phyloP scores from a whole-genome alignment of 2,888 invertebrate genomes.

The Polydrusus pterygomalis region DNA sequence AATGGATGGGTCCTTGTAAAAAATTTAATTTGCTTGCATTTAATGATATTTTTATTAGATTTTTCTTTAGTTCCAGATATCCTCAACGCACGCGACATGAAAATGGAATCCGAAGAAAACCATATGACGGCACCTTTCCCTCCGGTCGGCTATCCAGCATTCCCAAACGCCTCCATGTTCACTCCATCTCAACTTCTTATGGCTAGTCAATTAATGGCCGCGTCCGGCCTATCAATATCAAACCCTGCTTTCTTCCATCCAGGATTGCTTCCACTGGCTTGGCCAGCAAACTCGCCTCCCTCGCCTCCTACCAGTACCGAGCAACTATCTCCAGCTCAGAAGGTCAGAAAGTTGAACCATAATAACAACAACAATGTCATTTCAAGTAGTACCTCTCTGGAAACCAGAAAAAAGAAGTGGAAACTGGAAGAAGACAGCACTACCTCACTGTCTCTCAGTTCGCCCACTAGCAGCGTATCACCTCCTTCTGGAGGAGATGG shows the following conservation, averaged over 20 bases:
- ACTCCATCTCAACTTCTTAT: conserved; percentile 73
- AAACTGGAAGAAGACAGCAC: conserved; percentile 65
- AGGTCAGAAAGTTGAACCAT: conserved; percentile 67
- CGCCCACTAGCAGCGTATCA: conserved; percentile 76
- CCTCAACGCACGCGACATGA: conserved; percentile 68
- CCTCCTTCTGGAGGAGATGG: conserved; percentile 70
- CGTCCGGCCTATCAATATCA: conserved; percentile 76
- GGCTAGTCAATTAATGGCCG: conserved; percentile 74
- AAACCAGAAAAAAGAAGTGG: conserved; percentile 60
- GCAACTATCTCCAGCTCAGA: conserved; percentile 69
- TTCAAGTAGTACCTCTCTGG: conserved; percentile 67
- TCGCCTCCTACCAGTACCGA: conserved; percentile 71
- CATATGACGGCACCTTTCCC: conserved; percentile 74
- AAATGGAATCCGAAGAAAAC: conserved; percentile 75
- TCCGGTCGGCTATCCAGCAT: conserved; percentile 75
- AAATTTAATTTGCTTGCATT: too few relatives aligned
- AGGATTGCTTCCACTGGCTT: conserved; percentile 76
- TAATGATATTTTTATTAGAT: not conserved
- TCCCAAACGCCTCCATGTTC: conserved; percentile 70
- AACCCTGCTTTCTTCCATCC: conserved; percentile 79
- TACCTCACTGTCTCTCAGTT: conserved; percentile 71
- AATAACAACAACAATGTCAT: conserved; percentile 71
- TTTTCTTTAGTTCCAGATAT: conserved; percentile 66
- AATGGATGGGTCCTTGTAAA: too few relatives aligned
- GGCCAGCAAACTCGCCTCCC: conserved; percentile 47